Evolutionary conservation across 2,797 vertebrate species (phyloP).

Genomic region (Sarcoramphus papa): DNA sequence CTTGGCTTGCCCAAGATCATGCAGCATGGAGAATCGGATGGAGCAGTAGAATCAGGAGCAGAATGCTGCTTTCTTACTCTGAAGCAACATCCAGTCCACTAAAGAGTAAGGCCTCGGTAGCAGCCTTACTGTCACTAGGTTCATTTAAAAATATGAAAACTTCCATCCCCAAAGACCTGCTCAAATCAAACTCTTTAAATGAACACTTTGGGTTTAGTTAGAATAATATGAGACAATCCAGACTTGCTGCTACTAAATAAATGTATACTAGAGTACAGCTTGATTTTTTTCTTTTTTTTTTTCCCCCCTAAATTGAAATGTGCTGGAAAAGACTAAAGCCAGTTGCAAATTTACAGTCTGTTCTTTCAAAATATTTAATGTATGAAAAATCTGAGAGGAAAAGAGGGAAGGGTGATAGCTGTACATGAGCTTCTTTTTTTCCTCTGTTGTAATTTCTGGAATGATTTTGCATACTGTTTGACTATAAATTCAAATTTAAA

Average conservation of each 20-base stretch:
- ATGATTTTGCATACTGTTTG: background rate
- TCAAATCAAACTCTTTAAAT: background rate
- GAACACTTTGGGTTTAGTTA: background rate
- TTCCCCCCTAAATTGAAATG: background rate
- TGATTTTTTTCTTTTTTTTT: background rate
- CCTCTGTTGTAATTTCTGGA: background rate
- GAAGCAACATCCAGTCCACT: background rate
- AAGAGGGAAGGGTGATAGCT: background rate
- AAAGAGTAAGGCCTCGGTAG: background rate
- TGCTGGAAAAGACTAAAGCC: conserved; percentile 12
- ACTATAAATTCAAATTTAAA: background rate
- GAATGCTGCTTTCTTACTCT: background rate
- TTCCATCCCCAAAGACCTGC: background rate
- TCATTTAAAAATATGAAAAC: background rate
- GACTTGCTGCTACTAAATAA: background rate
- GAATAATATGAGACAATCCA: background rate
- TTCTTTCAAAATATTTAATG: conserved; percentile 20
- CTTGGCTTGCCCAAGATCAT: background rate
- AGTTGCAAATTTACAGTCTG: background rate
- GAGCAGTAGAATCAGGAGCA: background rate
- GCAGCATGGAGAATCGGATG: background rate
- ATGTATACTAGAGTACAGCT: background rate
- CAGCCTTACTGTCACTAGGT: background rate
- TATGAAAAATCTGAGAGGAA: background rate
- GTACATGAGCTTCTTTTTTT: background rate